phyloP scores from a whole-genome alignment of 2,113 vertebrate species.

The Eudyptes chrysolophus region DNA sequence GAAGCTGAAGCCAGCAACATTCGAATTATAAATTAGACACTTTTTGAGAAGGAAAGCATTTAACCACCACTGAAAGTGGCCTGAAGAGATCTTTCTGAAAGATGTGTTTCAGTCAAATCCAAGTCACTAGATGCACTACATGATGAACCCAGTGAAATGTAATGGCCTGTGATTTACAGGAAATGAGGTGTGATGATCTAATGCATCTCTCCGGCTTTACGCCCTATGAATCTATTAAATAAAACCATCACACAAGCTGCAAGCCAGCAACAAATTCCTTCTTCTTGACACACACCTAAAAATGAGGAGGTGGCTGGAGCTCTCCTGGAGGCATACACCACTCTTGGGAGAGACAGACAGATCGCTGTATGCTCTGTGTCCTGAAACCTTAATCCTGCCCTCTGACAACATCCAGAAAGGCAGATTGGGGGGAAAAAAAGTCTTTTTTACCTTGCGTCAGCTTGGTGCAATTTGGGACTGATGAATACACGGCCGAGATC shows the following conservation, averaged over 20 bases:
- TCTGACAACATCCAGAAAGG: not conserved
- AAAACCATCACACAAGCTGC: not conserved
- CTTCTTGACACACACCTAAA: not conserved
- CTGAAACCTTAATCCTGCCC: not conserved
- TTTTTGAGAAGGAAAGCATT: not conserved
- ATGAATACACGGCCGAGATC: not conserved
- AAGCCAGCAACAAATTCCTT: not conserved
- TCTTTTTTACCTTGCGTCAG: not conserved
- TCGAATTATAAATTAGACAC: constrained; percentile 15
- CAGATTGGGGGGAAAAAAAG: accelerated
- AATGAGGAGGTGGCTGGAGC: not conserved
- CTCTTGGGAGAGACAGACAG: not conserved
- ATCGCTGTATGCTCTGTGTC: not conserved
- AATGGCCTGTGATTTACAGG: not conserved
- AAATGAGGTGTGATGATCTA: not conserved
- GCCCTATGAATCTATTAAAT: not conserved
- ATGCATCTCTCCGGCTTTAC: not conserved
- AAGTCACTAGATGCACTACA: not conserved
- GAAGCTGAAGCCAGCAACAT: not conserved
- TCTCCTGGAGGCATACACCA: not conserved
- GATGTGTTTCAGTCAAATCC: not conserved
- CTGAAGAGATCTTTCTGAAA: constrained; percentile 3
- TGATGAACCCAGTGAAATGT: not conserved
- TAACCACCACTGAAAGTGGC: not conserved
- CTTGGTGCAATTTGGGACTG: not conserved